Evolutionary conservation across 2,888 invertebrate genomes (phyloP).

Genomic region (Norana najaformis): DNA sequence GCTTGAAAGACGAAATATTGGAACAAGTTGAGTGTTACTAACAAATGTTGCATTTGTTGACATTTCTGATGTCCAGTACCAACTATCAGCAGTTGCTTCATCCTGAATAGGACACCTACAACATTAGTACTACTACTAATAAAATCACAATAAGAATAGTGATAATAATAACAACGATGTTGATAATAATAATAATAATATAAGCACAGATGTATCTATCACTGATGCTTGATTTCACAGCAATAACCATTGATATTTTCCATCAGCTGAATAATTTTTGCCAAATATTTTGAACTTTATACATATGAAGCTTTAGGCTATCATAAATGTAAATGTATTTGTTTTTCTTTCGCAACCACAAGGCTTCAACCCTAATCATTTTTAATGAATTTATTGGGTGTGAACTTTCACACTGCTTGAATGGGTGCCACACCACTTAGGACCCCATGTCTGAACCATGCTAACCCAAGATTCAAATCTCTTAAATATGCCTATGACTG

Average conservation of each 20-base stretch:
- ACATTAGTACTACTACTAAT: neutral
- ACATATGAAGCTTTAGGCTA: too few species aligned
- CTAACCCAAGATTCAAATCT: too few species aligned
- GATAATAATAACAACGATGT: too few species aligned
- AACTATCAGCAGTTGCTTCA: slow-evolving; percentile 18
- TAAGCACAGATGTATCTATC: neutral
- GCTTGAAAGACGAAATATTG: slow-evolving; percentile 1
- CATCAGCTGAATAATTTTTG: neutral
- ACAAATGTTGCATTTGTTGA: slow-evolving; percentile 9
- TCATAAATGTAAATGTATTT: too few species aligned
- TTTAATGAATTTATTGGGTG: too few species aligned
- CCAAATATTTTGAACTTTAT: neutral
- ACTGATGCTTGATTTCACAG: neutral
- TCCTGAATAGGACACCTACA: slow-evolving; percentile 3
- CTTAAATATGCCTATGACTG: too few species aligned
- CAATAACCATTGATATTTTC: neutral
- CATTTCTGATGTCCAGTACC: slow-evolving; percentile 19
- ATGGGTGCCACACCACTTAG: too few species aligned
- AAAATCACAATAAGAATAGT: too few species aligned
- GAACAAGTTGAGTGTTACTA: slow-evolving; percentile 3
- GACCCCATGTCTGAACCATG: too few species aligned
- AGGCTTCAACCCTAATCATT: too few species aligned
- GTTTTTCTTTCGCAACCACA: too few species aligned
- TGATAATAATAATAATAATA: neutral
- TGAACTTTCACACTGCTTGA: too few species aligned